Evolutionary conservation across 2,113 vertebrate species (phyloP).

Genomic region (Indri indri): DNA sequence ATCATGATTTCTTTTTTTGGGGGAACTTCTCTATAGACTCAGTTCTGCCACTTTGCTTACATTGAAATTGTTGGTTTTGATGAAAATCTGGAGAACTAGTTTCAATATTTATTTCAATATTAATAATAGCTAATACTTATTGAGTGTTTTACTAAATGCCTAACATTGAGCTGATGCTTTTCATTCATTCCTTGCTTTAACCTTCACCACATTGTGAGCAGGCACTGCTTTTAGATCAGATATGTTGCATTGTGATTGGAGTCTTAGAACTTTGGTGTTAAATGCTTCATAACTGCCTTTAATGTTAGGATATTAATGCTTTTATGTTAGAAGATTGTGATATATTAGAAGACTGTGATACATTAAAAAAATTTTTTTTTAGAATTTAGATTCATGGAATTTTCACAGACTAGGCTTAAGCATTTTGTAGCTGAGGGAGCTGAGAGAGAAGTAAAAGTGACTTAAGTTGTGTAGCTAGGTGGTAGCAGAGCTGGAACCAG

Average conservation of each 20-base stretch:
- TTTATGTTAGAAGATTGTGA: neutral
- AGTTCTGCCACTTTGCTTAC: neutral
- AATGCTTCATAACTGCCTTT: neutral
- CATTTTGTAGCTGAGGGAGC: neutral
- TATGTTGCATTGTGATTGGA: neutral
- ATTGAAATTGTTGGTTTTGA: neutral
- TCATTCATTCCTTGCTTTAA: neutral
- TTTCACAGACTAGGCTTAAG: neutral
- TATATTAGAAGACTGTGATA: neutral
- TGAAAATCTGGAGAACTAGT: neutral
- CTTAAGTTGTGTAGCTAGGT: neutral
- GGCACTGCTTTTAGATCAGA: neutral
- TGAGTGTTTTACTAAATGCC: neutral
- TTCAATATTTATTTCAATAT: constrained; percentile 1
- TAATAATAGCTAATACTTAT: constrained; percentile 1
- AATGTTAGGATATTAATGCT: neutral
- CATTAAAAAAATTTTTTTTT: neutral
- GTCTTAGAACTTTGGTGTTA: constrained; percentile 13
- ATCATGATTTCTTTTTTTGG: neutral
- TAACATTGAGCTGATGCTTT: neutral
- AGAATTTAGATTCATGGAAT: neutral
- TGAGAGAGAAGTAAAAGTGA: neutral
- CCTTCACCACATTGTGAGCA: neutral
- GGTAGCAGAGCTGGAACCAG: neutral
- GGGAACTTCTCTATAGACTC: constrained; percentile 19